Base-by-base conservation (phyloP, 2,888 invertebrate genomes). In the Eupithecia subfuscata region DNA sequence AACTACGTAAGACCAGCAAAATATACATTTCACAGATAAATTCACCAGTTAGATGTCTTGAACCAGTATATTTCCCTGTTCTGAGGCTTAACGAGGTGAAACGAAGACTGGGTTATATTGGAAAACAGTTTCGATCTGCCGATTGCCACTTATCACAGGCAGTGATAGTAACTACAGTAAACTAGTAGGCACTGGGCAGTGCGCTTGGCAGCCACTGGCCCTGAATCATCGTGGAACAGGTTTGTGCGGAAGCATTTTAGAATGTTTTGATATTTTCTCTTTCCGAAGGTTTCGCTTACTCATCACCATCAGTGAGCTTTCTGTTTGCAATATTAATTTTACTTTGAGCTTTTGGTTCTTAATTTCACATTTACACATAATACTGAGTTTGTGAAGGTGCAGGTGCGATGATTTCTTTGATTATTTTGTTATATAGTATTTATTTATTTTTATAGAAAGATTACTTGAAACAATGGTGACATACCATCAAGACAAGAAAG, bases 161-260 rank as follows among this genome's bases (percentile, higher is more conserved):
- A 12, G 65, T 34, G 16, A 11, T 40, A 40, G 40, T 40, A 11
- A 11, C n/a, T 34, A 18, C 18, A 67, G 37, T 34, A 52, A 18
- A 68, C 52, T 65, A 60, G 45, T 69, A 40, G 63, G 18, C 52
- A 48, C 48, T 9, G 48, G 18, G n/a, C 68, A 68, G 63, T 69
- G 71, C 72, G 70, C 70, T 75, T 77, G 75, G 75, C 75, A 77
- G 77, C 75, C 45, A 68, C 75, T 64, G 70, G 68, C 70, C 70
- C 70, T 75, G 77, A 73, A 77, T 77, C 77, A 77, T 75, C 73
- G 70, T 56, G 75, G 45, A 77, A 77, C 77, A 40, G 77, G 77
- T 77, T 75, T 77, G 52, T 73, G 64, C 77, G 77, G 77, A 74
- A 77, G 75, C 73, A 70, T 52, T 60, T 71, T 68, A 74, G 69